Percentiles rank a stretch among this genome's conserved stretches.
Conservation (phyloP, 2,888 invertebrate genomes). For the Tribolium freemani region DNA sequence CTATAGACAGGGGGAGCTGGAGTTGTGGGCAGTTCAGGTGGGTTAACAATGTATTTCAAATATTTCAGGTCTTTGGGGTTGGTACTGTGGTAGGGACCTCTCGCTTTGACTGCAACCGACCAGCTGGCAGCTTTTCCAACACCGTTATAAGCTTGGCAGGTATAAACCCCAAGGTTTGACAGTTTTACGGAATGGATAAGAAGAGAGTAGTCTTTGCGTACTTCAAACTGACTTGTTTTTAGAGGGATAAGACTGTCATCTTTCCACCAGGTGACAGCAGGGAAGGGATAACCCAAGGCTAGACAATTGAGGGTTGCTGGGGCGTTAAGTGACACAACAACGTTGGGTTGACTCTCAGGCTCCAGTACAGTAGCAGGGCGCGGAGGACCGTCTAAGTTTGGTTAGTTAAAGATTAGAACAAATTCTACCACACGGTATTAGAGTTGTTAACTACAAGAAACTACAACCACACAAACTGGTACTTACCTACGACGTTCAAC, state of each 20-base stretch:
- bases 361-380: constrained; percentile 78
- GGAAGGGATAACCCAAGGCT: constrained; percentile 85
- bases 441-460: not conserved
- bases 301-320: constrained; percentile 83
- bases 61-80: constrained; percentile 73
- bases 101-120: constrained; percentile 80
- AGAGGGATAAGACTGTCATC: constrained; percentile 82
- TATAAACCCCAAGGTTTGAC: constrained; percentile 86
- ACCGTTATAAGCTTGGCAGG: constrained; percentile 92
- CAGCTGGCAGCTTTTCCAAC: constrained; percentile 80
- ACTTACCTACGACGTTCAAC: constrained; percentile 82
- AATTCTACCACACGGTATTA: constrained; percentile 31
- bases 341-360: constrained; percentile 74
- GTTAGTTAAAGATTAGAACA: constrained; percentile 42
- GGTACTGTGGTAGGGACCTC: constrained; percentile 76
- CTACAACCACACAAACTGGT: not conserved
- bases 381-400: constrained; percentile 49
- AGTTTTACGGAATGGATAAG: constrained; percentile 79
- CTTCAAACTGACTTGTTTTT: constrained; percentile 78
- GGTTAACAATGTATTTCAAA: constrained; percentile 73
- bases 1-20: constrained; percentile 54
- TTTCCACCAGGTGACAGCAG: constrained; percentile 88
- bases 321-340: constrained; percentile 80
- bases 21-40: constrained; percentile 66
- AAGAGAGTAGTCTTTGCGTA: constrained; percentile 81